Evolutionary conservation across 2,888 invertebrate genomes (phyloP), one percentile per base, ranked within the genome.

Genomic region (Ptilodon capucinus): DNA sequence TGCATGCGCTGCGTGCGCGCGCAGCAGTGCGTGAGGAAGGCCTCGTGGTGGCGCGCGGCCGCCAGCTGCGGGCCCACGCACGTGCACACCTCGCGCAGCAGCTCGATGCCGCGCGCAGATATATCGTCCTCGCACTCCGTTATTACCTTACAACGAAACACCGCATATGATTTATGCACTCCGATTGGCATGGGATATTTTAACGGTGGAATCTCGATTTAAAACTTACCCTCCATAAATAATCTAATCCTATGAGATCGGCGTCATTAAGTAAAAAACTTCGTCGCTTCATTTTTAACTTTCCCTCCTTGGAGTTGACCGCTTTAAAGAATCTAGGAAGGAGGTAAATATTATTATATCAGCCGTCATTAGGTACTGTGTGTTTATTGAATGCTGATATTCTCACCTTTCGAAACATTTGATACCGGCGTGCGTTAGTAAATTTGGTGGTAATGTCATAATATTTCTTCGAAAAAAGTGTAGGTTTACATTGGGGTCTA

Each of bases 401-500:
- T n/a, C 32, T 42, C 46, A 93, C 83, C 93, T 92, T 79, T 95
- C 95, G 71, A 94, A 95, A 82, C 94, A 98, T 92, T 97, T 98
- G 71, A 99, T 98, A 63, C 99, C 99, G 79, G 97, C 97, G 83
- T 98, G 98, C 5, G 98, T 98, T 36, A 99, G 91, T 62, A 98
- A 91, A 62, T 95, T 94, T 1, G 99, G 98, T 84, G 98, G 96
- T 69, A 99, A 92, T 75, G 97, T 97, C 64, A 99, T 92, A 64
- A 99, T 95, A 78, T 98, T 98, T 71, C 96, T 95, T 84, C 98
- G 97, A 91, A 99, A 99, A 91, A 99, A 99, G 82, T 97, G 97
- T 79, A 96, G 94, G 74, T 97, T 98, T 47, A 98, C 97, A 64
- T 97, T 97, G 1, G 98, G 98, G 88, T 99, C 99, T 45, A 99